Evolutionary conservation across 2,797 vertebrate species (phyloP).

Genomic region (Gallinago solitaria): DNA sequence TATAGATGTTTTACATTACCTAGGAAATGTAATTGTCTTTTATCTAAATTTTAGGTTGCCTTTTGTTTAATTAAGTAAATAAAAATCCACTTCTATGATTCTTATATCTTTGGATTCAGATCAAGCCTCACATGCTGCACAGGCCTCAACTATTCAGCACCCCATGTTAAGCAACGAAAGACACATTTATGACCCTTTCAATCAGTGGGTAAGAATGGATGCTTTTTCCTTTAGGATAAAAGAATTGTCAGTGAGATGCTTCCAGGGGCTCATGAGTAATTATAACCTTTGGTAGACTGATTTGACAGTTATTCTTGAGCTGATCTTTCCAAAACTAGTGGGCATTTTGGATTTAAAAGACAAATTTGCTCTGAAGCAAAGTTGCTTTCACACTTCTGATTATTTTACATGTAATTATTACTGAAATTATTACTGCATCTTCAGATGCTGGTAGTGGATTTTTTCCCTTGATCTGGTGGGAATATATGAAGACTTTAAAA

Average conservation of each 20-base stretch:
- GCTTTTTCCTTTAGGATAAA: not conserved
- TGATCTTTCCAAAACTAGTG: not conserved
- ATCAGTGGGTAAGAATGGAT: conserved; percentile 89
- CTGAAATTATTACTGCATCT: not conserved
- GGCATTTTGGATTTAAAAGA: not conserved
- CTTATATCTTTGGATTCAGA: conserved; percentile 65
- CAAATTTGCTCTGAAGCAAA: not conserved
- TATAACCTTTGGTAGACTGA: not conserved
- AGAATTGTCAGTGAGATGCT: not conserved
- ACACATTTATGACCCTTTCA: conserved; percentile 86
- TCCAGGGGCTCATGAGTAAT: not conserved
- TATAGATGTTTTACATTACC: not conserved
- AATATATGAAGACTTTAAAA: not conserved
- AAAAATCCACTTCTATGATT: conserved; percentile 20
- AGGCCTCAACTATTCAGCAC: conserved; percentile 32
- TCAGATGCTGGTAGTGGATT: not conserved
- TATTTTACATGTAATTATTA: not conserved
- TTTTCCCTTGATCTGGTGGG: not conserved
- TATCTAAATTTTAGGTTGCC: not conserved
- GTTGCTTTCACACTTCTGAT: not conserved
- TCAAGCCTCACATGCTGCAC: conserved; percentile 37
- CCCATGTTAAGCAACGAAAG: conserved; percentile 75
- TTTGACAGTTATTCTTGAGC: not conserved
- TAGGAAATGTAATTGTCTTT: not conserved
- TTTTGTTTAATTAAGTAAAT: conserved; percentile 26